Evolutionary conservation across 2,797 vertebrate genomes (phyloP).

Genomic region (Coilia nasus): DNA sequence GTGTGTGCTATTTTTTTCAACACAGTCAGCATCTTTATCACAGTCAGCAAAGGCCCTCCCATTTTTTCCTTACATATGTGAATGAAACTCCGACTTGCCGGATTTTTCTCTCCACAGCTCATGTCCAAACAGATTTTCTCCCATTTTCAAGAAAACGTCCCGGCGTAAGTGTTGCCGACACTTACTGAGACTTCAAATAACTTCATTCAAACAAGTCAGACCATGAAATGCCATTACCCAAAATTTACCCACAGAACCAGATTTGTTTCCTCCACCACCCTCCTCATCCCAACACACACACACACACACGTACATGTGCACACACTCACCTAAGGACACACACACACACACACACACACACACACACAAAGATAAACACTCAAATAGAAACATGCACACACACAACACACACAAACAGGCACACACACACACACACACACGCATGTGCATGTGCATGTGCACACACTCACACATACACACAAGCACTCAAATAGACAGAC

Average conservation of each 20-base stretch:
- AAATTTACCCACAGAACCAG: neutral
- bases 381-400: neutral
- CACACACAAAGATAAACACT: neutral
- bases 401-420: neutral
- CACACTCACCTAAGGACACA: neutral
- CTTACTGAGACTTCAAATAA: slow-evolving; percentile 7
- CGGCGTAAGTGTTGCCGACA: neutral
- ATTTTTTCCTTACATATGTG: neutral
- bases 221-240: slow-evolving; percentile 20
- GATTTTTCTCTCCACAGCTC: neutral
- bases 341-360: neutral
- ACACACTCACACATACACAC: slow-evolving; percentile 37
- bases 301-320: neutral
- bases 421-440: slow-evolving; percentile 4
- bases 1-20: neutral
- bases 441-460: neutral
- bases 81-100: neutral
- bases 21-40: neutral
- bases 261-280: neutral
- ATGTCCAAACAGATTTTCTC: neutral
- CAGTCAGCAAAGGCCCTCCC: neutral
- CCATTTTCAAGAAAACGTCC: slow-evolving; percentile 9
- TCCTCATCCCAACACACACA: neutral
- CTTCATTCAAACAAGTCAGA: slow-evolving; percentile 15
- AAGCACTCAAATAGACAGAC: neutral